Evolutionary conservation across 2,797 vertebrate genomes (phyloP).

Genomic region (Aulostomus chinensis): DNA sequence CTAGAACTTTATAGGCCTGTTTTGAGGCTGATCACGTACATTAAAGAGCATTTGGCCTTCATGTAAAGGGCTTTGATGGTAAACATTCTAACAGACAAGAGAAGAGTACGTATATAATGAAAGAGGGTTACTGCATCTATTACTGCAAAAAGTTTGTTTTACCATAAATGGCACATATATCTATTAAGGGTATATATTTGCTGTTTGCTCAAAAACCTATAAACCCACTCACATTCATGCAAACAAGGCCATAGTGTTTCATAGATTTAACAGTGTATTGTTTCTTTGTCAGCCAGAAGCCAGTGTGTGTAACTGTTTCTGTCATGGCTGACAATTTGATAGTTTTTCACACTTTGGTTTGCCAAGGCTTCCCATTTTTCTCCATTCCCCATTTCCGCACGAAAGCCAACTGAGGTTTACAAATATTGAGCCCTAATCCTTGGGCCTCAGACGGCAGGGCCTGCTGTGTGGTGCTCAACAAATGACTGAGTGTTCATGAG

Average conservation of each 20-base stretch:
- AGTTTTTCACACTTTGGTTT: conserved; percentile 79
- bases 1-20: conserved; percentile 66
- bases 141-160: too few relatives aligned
- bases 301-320: conserved; percentile 77
- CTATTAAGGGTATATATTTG: conserved; percentile 39
- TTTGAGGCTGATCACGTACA: conserved; percentile 69
- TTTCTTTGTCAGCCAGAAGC: conserved; percentile 75
- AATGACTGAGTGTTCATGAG: conserved; percentile 74
- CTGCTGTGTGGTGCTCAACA: conserved; percentile 65
- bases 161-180: conserved; percentile 35
- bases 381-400: conserved; percentile 68
- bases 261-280: conserved; percentile 73
- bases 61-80: conserved; percentile 32
- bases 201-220: conserved; percentile 29
- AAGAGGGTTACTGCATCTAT: too few relatives aligned
- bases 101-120: too few relatives aligned
- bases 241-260: conserved; percentile 70
- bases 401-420: conserved; percentile 74
- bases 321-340: conserved; percentile 82
- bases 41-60: conserved; percentile 49
- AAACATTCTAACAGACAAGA: background rate
- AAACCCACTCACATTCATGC: conserved; percentile 51
- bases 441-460: conserved; percentile 58
- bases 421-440: conserved; percentile 77
- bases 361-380: conserved; percentile 77